Evolutionary conservation across 2,888 invertebrate genomes (phyloP).

Genomic region (Tholera decimalis): DNA sequence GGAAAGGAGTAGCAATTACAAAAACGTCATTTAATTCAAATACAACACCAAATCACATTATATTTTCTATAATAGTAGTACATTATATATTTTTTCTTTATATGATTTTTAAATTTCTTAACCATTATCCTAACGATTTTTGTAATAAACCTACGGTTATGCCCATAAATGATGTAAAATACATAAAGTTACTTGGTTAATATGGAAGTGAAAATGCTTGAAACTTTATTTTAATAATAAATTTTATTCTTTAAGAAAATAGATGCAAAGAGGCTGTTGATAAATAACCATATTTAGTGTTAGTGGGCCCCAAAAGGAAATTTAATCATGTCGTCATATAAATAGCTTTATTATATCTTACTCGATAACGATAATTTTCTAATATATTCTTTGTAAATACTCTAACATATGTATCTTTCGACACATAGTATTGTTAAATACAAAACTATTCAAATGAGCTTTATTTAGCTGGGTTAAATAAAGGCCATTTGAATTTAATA

Average conservation of each 20-base stretch:
- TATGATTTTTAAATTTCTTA: conserved; percentile 80
- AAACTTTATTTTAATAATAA: conserved; percentile 77
- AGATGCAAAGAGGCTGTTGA: conserved; percentile 76
- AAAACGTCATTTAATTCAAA: conserved; percentile 90
- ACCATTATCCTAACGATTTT: conserved; percentile 76
- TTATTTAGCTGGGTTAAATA: conserved; percentile 88
- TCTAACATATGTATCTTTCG: conserved; percentile 71
- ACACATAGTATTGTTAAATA: conserved; percentile 62
- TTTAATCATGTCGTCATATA: conserved; percentile 72
- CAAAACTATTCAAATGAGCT: conserved; percentile 79
- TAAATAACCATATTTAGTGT: conserved; percentile 71
- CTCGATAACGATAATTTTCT: conserved; percentile 77
- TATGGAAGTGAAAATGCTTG: conserved; percentile 77
- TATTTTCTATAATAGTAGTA: conserved; percentile 90
- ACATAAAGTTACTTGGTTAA: conserved; percentile 69
- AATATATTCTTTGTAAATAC: conserved; percentile 79
- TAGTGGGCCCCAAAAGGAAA: conserved; percentile 82
- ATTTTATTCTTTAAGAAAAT: conserved; percentile 82
- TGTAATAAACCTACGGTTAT: conserved; percentile 74
- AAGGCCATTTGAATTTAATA: conserved; percentile 79
- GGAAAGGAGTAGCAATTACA: conserved; percentile 88
- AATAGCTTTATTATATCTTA: conserved; percentile 78
- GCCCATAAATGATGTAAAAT: conserved; percentile 62
- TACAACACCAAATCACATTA: conserved; percentile 92
- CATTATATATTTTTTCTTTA: conserved; percentile 86